phyloP scores from a whole-genome alignment of 2,113 vertebrate genomes.

The Atractosteus spatula region DNA sequence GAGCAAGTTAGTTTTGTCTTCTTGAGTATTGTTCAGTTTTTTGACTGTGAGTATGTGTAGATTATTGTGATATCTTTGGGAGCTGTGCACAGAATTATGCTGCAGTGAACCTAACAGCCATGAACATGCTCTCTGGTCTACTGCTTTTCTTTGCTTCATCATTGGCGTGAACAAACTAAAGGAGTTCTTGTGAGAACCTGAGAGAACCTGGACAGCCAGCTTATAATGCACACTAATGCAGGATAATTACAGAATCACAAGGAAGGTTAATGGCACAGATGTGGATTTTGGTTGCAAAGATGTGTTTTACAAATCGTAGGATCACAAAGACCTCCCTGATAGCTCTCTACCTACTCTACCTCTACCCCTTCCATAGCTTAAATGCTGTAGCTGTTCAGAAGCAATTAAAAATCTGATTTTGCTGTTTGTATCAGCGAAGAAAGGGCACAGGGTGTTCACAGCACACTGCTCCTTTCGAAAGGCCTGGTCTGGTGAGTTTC shows the following conservation, averaged over 20 bases:
- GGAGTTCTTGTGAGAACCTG: not conserved
- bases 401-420: constrained; percentile 1
- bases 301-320: constrained; percentile 9
- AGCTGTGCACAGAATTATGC: too few species aligned
- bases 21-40: too few species aligned
- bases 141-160: too few species aligned
- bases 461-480: not conserved
- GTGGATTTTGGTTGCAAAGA: constrained; percentile 1
- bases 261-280: constrained; percentile 22
- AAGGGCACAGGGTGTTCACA: not conserved
- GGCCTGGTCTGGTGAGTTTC: too few species aligned
- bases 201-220: not conserved
- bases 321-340: not conserved
- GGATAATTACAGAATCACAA: constrained; percentile 21
- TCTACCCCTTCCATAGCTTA: not conserved
- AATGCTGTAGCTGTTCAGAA: not conserved
- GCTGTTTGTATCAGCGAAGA: too few species aligned
- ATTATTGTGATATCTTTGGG: too few species aligned
- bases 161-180: too few species aligned
- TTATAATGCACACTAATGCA: constrained; percentile 8
- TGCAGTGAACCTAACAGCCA: too few species aligned
- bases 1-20: too few species aligned
- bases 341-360: not conserved
- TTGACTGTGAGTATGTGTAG: too few species aligned
- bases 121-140: too few species aligned